A percentile compares a stretch with the other conserved stretches of the same genome.
Evolutionary conservation across 2,797 vertebrate genomes (phyloP).

Genomic region (Gymnodraco acuticeps): DNA sequence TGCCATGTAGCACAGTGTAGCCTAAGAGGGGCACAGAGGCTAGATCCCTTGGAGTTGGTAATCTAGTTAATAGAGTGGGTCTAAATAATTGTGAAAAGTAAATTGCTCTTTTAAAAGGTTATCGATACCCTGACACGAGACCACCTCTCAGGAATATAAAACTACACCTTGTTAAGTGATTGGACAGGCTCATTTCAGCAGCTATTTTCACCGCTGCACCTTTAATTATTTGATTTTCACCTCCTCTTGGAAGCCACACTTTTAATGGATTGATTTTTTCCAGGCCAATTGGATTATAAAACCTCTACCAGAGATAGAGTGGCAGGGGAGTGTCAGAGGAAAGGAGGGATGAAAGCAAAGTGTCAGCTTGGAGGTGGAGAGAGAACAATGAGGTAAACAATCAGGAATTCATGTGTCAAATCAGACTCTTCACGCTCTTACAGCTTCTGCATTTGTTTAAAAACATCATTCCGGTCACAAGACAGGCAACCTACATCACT

Average conservation of each 20-base stretch:
- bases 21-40: slow-evolving; percentile 22
- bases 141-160: slow-evolving; percentile 75
- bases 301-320: slow-evolving; percentile 22
- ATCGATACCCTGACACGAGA: slow-evolving; percentile 69
- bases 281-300: slow-evolving; percentile 64
- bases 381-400: slow-evolving; percentile 14
- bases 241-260: slow-evolving; percentile 40
- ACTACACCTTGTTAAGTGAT: slow-evolving; percentile 72
- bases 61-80: slow-evolving; percentile 69
- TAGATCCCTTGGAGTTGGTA: slow-evolving; percentile 57
- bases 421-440: slow-evolving; percentile 35
- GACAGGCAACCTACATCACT: slow-evolving; percentile 40
- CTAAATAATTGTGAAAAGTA: slow-evolving; percentile 73
- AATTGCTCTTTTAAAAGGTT: slow-evolving; percentile 78
- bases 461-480: slow-evolving; percentile 33
- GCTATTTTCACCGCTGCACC: slow-evolving; percentile 52
- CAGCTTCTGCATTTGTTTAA: slow-evolving; percentile 34
- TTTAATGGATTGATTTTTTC: slow-evolving; percentile 69
- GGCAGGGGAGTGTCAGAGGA: slow-evolving; percentile 23
- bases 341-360: slow-evolving; percentile 7
- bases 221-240: slow-evolving; percentile 75
- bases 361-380: slow-evolving; percentile 6
- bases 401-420: slow-evolving; percentile 22
- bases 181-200: slow-evolving; percentile 70
- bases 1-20: slow-evolving; percentile 21